These are phyloP conservation scores for Apostichopus californicus DNA, from an alignment of 35 echinoderm and acorn worm species.

Conservation along the genomic window DNA sequence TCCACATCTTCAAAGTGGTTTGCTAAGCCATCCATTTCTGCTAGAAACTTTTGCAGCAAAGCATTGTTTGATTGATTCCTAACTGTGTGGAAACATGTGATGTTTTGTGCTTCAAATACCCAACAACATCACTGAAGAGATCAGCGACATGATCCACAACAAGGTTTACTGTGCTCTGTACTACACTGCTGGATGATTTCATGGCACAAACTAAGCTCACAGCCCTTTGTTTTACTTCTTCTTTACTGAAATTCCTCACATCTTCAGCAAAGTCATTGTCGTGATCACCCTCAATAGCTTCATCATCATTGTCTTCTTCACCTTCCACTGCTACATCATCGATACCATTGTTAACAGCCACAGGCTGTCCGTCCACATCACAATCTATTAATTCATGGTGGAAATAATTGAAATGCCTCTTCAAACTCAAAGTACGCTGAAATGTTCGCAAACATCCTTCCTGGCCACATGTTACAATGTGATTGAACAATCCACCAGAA, in stretches of 20 bases:
- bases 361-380: too few relatives aligned
- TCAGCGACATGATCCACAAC: constrained; percentile 54
- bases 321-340: too few relatives aligned
- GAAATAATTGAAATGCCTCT: constrained; percentile 40
- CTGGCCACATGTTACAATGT: constrained; percentile 42
- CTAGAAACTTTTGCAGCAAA: not conserved
- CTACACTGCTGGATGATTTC: constrained; percentile 50
- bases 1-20: constrained; percentile 25
- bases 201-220: constrained; percentile 42
- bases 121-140: constrained; percentile 28
- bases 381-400: not conserved
- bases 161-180: constrained; percentile 50
- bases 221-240: constrained; percentile 13
- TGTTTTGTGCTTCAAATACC: constrained; percentile 24
- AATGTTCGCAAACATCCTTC: constrained; percentile 44
- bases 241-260: constrained; percentile 24
- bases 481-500: constrained; percentile 17
- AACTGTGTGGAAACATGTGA: not conserved
- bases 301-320: not conserved
- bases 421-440: constrained; percentile 33
- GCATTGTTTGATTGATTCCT: constrained; percentile 44
- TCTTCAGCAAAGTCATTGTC: not conserved
- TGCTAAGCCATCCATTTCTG: not conserved
- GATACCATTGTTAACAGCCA: too few relatives aligned
- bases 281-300: constrained; percentile 29